These are phyloP conservation scores for Phataginus tetradactyla DNA, from an alignment of 2,797 vertebrate genomes.

Conservation along the genomic window DNA sequence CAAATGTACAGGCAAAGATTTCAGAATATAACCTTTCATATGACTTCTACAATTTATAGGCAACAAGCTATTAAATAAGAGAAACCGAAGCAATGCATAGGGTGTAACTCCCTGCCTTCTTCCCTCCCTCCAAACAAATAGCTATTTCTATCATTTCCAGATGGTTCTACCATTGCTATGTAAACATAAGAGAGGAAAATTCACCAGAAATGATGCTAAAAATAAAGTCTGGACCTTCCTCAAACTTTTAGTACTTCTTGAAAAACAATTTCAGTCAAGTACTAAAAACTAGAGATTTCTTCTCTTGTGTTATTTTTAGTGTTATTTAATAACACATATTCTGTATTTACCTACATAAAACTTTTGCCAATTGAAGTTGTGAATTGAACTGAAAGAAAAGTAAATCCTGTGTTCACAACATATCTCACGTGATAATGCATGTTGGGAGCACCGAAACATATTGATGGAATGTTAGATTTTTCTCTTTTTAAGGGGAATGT, in stretches of 20 bases:
- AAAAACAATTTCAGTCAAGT: slow-evolving; percentile 66
- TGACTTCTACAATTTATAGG: slow-evolving; percentile 62
- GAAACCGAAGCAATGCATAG: slow-evolving; percentile 58
- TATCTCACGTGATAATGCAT: neutral
- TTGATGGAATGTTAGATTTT: neutral
- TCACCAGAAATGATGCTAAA: slow-evolving; percentile 85
- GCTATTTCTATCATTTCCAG: slow-evolving; percentile 86
- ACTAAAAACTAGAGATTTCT: slow-evolving; percentile 53
- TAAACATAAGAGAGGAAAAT: slow-evolving; percentile 86
- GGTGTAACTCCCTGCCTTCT: slow-evolving; percentile 67
- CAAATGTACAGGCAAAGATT: slow-evolving; percentile 61
- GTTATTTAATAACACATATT: slow-evolving; percentile 31
- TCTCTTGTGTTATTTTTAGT: neutral
- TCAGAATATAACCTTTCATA: slow-evolving; percentile 37
- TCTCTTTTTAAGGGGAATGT: slow-evolving; percentile 13
- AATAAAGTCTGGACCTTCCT: slow-evolving; percentile 84
- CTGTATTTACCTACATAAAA: neutral
- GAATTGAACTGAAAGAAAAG: slow-evolving; percentile 24
- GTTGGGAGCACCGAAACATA: neutral
- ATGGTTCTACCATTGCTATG: slow-evolving; percentile 83
- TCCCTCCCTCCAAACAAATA: slow-evolving; percentile 69
- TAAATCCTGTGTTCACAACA: neutral
- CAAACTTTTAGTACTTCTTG: slow-evolving; percentile 82
- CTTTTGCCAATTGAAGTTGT: neutral
- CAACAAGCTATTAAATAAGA: slow-evolving; percentile 62